Evolutionary conservation across 2,888 invertebrate genomes (phyloP).

Genomic region (Tuta absoluta): DNA sequence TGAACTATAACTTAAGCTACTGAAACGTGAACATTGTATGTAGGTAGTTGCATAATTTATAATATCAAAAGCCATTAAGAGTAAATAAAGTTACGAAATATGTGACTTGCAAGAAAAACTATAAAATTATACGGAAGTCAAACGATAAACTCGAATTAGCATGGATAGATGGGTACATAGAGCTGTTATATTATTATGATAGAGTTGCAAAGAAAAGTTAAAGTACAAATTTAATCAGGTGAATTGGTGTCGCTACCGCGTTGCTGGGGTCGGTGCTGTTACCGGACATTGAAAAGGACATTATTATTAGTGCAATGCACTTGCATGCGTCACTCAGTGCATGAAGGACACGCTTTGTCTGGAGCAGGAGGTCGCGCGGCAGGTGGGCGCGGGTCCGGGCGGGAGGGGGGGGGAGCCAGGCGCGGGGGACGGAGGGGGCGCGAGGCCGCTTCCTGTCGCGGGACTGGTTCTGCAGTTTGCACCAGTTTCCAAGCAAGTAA

Average conservation of each 20-base stretch:
- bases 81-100: conserved; percentile 2
- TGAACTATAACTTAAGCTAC: conserved; percentile 1
- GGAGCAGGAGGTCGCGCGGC: conserved; percentile 68
- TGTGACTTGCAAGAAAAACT: not conserved
- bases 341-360: conserved; percentile 79
- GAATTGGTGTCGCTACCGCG: conserved; percentile 26
- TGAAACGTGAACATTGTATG: conserved; percentile 6
- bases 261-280: conserved; percentile 33
- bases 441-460: conserved; percentile 78
- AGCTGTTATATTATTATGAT: not conserved
- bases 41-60: conserved; percentile 3
- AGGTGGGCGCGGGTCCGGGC: conserved; percentile 40
- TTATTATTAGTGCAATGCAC: conserved; percentile 77
- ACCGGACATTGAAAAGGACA: conserved; percentile 68
- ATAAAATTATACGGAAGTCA: conserved; percentile 3
- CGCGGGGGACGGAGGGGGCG: conserved; percentile 42
- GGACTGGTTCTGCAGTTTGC: conserved; percentile 77
- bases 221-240: conserved; percentile 14
- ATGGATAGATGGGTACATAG: not conserved
- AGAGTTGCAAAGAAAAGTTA: conserved; percentile 8
- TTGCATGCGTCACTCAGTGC: conserved; percentile 70
- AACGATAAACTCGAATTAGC: not conserved
- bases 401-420: conserved; percentile 41
- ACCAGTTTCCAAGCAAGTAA: conserved; percentile 69
- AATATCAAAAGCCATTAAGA: conserved; percentile 8